Evolutionary conservation across 2,797 vertebrate genomes (phyloP).

Genomic region (Esox lucius): DNA sequence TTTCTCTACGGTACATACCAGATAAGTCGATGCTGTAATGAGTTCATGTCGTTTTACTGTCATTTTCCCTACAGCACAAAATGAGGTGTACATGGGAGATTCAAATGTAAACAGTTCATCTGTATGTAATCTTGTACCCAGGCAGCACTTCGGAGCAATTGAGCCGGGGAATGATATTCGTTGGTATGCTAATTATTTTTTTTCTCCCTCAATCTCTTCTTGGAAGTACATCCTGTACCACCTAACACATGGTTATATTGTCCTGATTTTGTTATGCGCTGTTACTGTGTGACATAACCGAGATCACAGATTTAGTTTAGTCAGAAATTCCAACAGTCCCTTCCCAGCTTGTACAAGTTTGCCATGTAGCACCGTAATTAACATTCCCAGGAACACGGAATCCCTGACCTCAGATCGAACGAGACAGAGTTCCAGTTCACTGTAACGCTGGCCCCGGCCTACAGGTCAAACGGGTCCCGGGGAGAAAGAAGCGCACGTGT

Average conservation of each 20-base stretch:
- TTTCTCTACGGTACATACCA: not conserved
- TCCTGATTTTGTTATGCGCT: not conserved
- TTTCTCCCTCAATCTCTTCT: not conserved
- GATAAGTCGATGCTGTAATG: not conserved
- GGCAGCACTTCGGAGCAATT: too few relatives aligned
- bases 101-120: too few relatives aligned
- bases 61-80: too few relatives aligned
- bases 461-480: too few relatives aligned
- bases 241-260: not conserved
- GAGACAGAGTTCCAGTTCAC: too few relatives aligned
- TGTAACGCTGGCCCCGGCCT: too few relatives aligned
- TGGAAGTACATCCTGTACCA: not conserved
- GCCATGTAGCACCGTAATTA: not conserved
- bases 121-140: too few relatives aligned
- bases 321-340: not conserved
- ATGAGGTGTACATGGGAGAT: too few relatives aligned
- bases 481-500: too few relatives aligned
- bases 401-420: too few relatives aligned
- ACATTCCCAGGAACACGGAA: not conserved
- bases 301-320: not conserved
- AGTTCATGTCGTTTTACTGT: too few relatives aligned
- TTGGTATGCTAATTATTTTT: not conserved
- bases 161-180: too few relatives aligned
- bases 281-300: not conserved
- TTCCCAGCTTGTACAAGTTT: not conserved